These are phyloP conservation scores for Acanthochromis polyacanthus DNA, from an alignment of 2,113 vertebrate genomes.

Conservation along the genomic window DNA sequence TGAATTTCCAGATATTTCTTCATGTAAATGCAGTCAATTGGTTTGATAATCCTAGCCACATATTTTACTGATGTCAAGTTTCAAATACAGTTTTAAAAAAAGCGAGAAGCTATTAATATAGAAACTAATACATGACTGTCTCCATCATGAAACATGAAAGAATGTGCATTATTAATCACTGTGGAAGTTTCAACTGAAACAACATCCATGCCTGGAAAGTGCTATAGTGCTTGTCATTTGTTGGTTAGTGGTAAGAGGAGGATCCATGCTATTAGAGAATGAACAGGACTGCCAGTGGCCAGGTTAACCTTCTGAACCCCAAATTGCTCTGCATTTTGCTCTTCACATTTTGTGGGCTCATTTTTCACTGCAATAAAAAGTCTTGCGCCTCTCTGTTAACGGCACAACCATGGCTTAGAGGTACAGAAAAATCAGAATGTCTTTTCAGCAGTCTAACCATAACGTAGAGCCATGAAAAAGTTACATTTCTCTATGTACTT, in stretches of 20 bases:
- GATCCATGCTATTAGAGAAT: slow-evolving; percentile 43
- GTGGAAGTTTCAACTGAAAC: slow-evolving; percentile 2
- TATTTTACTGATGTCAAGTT: not conserved
- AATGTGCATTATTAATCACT: not conserved
- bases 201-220: not conserved
- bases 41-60: not conserved
- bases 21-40: not conserved
- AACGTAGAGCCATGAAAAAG: too few species aligned
- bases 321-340: too few species aligned
- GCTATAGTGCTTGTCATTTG: slow-evolving; percentile 1
- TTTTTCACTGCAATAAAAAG: too few species aligned
- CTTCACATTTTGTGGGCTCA: too few species aligned
- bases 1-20: slow-evolving; percentile 5
- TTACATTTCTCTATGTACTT: too few species aligned
- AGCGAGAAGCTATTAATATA: too few species aligned
- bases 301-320: too few species aligned
- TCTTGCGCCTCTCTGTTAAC: too few species aligned
- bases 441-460: too few species aligned
- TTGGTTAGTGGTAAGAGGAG: slow-evolving; percentile 30
- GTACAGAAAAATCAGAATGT: too few species aligned
- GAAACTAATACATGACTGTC: not conserved
- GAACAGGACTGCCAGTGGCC: slow-evolving; percentile 13
- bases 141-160: slow-evolving; percentile 50
- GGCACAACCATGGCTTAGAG: too few species aligned
- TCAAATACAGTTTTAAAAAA: not conserved